phyloP scores from a whole-genome alignment of 2,797 vertebrate species.

The Kryptopterus vitreolus region DNA sequence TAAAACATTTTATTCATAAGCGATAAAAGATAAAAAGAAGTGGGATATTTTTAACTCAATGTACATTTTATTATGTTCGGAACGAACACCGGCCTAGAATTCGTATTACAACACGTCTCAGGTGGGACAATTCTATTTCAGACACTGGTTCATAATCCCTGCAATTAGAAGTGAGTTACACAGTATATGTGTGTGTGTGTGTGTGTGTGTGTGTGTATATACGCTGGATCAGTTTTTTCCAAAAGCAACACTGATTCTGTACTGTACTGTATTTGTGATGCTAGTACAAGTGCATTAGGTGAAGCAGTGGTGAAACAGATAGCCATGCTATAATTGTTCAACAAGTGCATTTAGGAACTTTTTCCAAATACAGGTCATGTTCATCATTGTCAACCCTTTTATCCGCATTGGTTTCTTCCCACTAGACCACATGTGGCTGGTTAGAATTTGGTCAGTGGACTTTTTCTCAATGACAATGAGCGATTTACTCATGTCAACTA shows the following conservation, averaged over 20 bases:
- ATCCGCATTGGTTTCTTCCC: neutral
- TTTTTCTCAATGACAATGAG: neutral
- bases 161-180: constrained; percentile 6
- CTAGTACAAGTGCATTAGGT: neutral
- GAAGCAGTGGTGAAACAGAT: neutral
- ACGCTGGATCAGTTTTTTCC: neutral
- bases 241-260: neutral
- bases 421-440: neutral
- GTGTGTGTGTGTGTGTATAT: constrained; percentile 12
- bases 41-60: constrained; percentile 1
- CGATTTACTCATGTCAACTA: neutral
- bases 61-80: neutral
- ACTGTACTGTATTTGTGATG: neutral
- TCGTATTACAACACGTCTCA: constrained; percentile 23
- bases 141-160: neutral
- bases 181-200: constrained; percentile 19
- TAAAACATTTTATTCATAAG: neutral
- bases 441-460: neutral
- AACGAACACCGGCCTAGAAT: neutral
- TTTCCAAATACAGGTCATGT: neutral
- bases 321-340: too few species aligned
- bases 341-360: neutral
- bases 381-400: neutral
- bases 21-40: neutral
- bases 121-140: constrained; percentile 27